Base-by-base conservation (phyloP, 2,888 invertebrate genomes). In the Corbicula japonica region DNA sequence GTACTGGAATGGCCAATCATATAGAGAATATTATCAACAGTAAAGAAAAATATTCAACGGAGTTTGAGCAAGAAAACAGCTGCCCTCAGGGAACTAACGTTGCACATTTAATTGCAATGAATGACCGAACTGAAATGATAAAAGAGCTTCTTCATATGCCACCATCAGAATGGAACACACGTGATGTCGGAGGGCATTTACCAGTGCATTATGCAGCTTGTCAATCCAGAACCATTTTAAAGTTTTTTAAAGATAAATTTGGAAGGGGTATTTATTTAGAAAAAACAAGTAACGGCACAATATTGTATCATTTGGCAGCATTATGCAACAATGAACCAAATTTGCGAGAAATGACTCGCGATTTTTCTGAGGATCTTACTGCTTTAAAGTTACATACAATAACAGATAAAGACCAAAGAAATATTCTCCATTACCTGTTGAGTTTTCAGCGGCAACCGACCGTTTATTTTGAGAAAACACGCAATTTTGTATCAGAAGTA, bases 171-270 rank as follows among this genome's bases (percentile, higher is more conserved):
- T 46, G 46, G 46, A 46, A 46, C 21, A 46, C 4, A 15, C 4
- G 4, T 21, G 46, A 46, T 15, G 21, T 5, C 21, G 18, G 4
- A 10, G 46, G 46, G n/a, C 18, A 8, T 46, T 21, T 5, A 18
- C 46, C 46, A 46, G 21, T 46, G 21, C 46, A 46, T 18, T 46
- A 46, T 46, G 46, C 46, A 46, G 46, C 46, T 46, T 21, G 46
- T 46, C 46, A 46, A 5, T 5, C n/a, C 18, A 46, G 46, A 5
- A 46, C 46, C 8, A 21, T 46, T 46, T 10, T 46, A 5, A 46
- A 46, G 6, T 46, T 10, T 46, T 21, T 46, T 18, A 10, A 5
- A 5, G 18, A 5, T 18, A 46, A 46, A 21, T 46, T 46, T 46
- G 46, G 46, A 15, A 15, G 46, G 15, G 3, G n/a, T 5, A 4